Percentiles rank a stretch among this genome's conserved stretches.
phyloP scores from a whole-genome alignment of 1,140 invertebrate genomes.

The Goniozus legneri region DNA sequence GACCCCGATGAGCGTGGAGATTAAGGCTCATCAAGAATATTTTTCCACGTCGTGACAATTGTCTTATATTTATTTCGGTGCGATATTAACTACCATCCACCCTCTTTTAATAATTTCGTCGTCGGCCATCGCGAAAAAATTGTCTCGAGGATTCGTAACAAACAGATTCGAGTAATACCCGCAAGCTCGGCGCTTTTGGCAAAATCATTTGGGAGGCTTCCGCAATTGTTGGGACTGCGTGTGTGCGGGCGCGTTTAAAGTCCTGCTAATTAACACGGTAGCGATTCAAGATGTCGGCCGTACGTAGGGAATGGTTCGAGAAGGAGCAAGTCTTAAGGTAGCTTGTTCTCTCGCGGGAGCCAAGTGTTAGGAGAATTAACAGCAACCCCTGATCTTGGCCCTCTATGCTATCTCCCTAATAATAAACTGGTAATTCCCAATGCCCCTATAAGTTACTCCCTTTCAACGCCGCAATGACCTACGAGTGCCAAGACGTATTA shows the following conservation, averaged over 20 bases:
- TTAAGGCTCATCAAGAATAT: too few relatives aligned
- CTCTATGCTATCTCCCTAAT: constrained; percentile 53
- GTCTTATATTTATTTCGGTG: too few relatives aligned
- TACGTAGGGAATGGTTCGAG: constrained; percentile 23
- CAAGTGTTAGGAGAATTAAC: constrained; percentile 52
- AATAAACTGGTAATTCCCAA: constrained; percentile 57
- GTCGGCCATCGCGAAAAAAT: too few relatives aligned
- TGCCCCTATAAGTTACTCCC: constrained; percentile 56
- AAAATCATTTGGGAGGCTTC: neutral
- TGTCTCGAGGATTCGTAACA: too few relatives aligned
- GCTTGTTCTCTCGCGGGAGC: constrained; percentile 46
- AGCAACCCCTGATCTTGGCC: constrained; percentile 49
- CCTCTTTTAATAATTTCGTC: too few relatives aligned
- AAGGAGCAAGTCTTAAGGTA: constrained; percentile 48
- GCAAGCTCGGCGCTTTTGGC: neutral
- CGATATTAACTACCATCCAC: too few relatives aligned
- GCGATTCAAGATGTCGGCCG: constrained; percentile 43
- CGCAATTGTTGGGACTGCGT: neutral
- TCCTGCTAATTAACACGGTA: constrained; percentile 48
- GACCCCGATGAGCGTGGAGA: too few relatives aligned
- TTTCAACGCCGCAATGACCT: constrained; percentile 52
- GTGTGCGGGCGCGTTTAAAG: constrained; percentile 38
- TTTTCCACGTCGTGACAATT: too few relatives aligned
- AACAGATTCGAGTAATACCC: neutral
- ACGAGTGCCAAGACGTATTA: constrained; percentile 38